Evolutionary conservation across 2,113 vertebrate species (phyloP).

Genomic region (Bombycilla garrulus): DNA sequence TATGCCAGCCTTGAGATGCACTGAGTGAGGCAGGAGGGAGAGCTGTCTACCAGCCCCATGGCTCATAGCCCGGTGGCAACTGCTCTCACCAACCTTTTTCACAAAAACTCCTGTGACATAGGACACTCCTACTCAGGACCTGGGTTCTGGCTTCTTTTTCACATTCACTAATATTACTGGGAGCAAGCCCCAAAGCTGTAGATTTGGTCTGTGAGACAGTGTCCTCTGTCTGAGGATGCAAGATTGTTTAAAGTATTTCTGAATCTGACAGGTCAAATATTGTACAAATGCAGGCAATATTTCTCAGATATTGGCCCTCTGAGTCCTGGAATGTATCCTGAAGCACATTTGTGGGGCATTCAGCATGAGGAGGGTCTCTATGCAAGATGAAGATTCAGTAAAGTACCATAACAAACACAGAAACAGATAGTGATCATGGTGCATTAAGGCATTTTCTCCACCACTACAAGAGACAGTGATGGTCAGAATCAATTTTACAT

Average conservation of each 20-base stretch:
- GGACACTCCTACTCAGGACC: neutral
- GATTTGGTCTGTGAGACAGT: neutral
- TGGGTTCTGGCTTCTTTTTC: neutral
- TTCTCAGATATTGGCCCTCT: neutral
- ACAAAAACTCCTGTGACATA: neutral
- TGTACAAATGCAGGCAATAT: neutral
- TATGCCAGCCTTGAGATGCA: no score
- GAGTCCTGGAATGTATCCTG: neutral
- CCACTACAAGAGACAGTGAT: neutral
- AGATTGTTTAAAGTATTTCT: neutral
- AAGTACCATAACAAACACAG: neutral
- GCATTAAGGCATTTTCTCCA: neutral
- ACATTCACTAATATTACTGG: fast-evolving
- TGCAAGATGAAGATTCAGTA: neutral
- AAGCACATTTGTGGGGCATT: neutral
- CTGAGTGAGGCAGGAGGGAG: fast-evolving
- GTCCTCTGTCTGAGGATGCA: neutral
- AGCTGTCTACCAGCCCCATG: fast-evolving
- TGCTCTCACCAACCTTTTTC: neutral
- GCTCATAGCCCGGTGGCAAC: fast-evolving
- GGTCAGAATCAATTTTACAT: neutral
- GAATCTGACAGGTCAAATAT: neutral
- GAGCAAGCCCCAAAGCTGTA: neutral
- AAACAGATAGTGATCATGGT: neutral
- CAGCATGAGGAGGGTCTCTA: neutral